These are phyloP conservation scores for Acrossocheilus wenchowensis DNA, from an alignment of 2,797 vertebrate species.

Conservation along the genomic window DNA sequence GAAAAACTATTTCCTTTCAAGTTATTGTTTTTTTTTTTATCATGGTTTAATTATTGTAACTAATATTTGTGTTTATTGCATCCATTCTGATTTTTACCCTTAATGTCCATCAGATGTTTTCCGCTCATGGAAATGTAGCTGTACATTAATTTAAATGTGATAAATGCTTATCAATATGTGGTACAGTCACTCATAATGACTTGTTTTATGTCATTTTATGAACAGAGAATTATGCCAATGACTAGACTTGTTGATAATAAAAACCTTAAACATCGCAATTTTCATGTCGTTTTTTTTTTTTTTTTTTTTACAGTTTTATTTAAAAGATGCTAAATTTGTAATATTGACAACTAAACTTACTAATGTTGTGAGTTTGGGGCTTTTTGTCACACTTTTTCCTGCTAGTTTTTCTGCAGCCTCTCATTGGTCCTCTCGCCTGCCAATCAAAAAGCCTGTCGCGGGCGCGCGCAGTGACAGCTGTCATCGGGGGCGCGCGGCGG, in stretches of 20 bases:
- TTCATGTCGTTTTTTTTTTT: neutral
- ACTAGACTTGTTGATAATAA: constrained; percentile 24
- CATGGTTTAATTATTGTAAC: neutral
- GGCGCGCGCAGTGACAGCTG: constrained; percentile 34
- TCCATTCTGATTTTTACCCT: neutral
- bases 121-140: neutral
- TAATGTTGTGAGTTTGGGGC: neutral
- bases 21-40: neutral
- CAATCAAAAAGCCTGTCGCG: neutral
- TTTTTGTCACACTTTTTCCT: neutral
- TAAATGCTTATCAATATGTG: neutral
- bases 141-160: constrained; percentile 17
- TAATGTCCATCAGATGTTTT: neutral
- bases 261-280: neutral
- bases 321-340: neutral
- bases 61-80: neutral
- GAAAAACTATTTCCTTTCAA: no score
- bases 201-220: neutral
- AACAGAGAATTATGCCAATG: neutral
- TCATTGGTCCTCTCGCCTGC: constrained; percentile 21
- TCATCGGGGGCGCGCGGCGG: neutral
- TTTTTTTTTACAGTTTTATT: neutral
- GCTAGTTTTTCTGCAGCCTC: neutral
- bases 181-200: neutral
- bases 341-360: no score